phyloP scores from a whole-genome alignment of 2,797 vertebrate genomes.

The Cynopterus sphinx region DNA sequence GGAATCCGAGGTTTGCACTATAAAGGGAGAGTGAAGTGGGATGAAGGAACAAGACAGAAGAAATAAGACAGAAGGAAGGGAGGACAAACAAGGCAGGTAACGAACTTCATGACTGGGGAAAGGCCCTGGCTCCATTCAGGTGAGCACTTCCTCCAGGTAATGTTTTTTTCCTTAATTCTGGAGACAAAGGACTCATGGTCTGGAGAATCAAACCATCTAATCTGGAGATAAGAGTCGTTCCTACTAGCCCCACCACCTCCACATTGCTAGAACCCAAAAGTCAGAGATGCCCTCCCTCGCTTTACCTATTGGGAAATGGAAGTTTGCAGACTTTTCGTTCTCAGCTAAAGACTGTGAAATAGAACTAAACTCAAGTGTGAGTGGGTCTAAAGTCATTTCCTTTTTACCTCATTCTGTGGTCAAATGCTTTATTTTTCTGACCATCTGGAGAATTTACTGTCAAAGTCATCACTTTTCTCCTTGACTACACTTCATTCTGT shows the following conservation, averaged over 20 bases:
- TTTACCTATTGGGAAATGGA: neutral
- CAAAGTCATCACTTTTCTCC: neutral
- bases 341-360: neutral
- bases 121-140: rapidly evolving
- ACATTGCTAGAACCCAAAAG: neutral
- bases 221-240: neutral
- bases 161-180: neutral
- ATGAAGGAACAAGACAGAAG: neutral
- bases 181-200: neutral
- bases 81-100: neutral
- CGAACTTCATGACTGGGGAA: neutral
- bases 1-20: neutral
- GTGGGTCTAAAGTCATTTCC: neutral
- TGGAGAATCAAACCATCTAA: neutral
- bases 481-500: neutral
- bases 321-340: neutral
- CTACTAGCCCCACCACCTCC: neutral
- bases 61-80: neutral
- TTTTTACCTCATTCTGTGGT: neutral
- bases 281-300: too few species aligned
- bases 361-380: neutral
- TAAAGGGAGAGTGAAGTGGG: neutral
- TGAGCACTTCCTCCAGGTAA: neutral
- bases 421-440: neutral
- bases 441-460: neutral